Evolutionary conservation across 2,113 vertebrate species (phyloP).

Genomic region (Sylvietta virens): DNA sequence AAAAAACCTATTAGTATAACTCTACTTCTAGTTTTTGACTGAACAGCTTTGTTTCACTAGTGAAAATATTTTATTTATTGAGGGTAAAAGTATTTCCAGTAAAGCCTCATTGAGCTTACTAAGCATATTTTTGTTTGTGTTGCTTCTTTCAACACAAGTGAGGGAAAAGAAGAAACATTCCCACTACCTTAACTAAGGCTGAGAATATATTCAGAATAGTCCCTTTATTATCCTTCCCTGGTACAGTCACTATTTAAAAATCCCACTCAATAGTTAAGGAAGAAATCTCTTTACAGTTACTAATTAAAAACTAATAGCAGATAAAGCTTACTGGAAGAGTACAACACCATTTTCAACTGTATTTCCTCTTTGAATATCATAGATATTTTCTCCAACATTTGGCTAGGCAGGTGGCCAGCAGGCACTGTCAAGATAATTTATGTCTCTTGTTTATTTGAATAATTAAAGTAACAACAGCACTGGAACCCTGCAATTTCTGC

Average conservation of each 20-base stretch:
- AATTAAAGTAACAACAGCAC: slow-evolving; percentile 58
- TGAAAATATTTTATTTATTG: neutral
- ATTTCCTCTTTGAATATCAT: neutral
- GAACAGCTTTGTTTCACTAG: neutral
- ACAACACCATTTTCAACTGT: neutral
- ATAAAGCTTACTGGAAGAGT: neutral
- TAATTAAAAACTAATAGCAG: neutral
- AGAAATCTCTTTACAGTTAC: neutral
- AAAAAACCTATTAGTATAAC: neutral
- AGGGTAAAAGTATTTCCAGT: neutral
- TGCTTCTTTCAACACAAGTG: neutral
- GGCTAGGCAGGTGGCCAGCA: slow-evolving; percentile 58
- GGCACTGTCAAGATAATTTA: slow-evolving; percentile 67
- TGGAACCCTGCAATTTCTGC: slow-evolving; percentile 37
- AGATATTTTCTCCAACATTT: slow-evolving; percentile 50
- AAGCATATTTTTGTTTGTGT: neutral
- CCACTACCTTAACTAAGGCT: neutral
- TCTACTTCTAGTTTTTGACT: neutral
- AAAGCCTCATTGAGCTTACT: neutral
- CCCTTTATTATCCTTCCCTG: neutral
- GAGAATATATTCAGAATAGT: neutral
- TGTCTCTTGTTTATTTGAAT: slow-evolving; percentile 59
- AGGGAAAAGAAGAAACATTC: neutral
- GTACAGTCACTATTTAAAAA: neutral
- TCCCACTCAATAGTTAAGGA: neutral